Percentiles rank a stretch among this genome's conserved stretches.
These are phyloP conservation scores for Microhierax caerulescens DNA, from an alignment of 2,797 vertebrate species.

Conservation along the genomic window DNA sequence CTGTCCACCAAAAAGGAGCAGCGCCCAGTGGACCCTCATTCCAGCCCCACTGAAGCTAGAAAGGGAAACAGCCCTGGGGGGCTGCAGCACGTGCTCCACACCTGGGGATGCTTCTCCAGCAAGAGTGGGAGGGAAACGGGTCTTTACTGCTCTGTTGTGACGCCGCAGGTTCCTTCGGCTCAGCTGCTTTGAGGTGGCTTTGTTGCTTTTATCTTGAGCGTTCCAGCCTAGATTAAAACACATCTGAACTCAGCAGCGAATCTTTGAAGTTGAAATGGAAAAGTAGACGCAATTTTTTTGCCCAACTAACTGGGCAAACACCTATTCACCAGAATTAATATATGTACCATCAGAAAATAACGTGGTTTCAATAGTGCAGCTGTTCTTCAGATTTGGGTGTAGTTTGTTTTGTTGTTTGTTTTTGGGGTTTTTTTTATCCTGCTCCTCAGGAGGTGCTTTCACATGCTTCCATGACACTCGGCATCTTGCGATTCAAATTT, in stretches of 20 bases:
- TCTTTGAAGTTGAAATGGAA: neutral
- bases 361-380: rapidly evolving
- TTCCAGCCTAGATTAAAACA: neutral
- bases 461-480: neutral
- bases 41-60: neutral
- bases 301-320: neutral
- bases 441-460: neutral
- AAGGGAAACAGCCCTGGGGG: neutral
- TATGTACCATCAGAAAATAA: neutral
- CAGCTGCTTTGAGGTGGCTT: neutral
- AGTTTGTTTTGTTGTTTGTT: no score
- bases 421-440: neutral
- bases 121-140: neutral
- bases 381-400: neutral
- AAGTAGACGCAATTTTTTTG: neutral
- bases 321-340: neutral
- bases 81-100: neutral
- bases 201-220: neutral
- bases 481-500: neutral
- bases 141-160: neutral
- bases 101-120: neutral
- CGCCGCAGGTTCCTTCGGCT: neutral
- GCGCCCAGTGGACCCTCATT: rapidly evolving
- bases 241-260: neutral
- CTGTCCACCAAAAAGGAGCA: neutral